Evolutionary conservation across 2,113 vertebrate genomes (phyloP).

Genomic region (Sarotherodon lohbergeri): DNA sequence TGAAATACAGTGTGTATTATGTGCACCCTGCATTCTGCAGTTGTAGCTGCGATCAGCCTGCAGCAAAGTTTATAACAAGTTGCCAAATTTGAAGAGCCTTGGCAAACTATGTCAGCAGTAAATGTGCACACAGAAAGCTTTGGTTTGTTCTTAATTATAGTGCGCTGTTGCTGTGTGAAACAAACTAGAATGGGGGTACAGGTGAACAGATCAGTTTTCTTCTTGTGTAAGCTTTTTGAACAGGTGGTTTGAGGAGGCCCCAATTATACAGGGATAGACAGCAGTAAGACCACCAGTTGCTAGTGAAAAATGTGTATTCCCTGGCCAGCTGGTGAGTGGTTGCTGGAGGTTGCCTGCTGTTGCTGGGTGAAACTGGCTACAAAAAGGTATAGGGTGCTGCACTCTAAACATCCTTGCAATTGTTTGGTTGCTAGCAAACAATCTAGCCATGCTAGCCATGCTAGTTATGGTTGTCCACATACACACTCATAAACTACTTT

Average conservation of each 20-base stretch:
- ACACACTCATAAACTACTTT: background rate
- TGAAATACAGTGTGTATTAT: background rate
- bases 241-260: background rate
- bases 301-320: background rate
- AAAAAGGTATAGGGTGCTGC: background rate
- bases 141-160: background rate
- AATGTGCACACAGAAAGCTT: background rate
- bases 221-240: background rate
- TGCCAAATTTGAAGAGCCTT: background rate
- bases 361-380: background rate
- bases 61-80: background rate
- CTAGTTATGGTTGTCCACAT: background rate
- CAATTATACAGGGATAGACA: background rate
- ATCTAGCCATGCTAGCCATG: background rate
- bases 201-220: background rate
- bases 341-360: background rate
- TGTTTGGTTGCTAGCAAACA: background rate
- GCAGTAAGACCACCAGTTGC: background rate
- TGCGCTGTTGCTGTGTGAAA: background rate
- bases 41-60: background rate
- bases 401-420: background rate
- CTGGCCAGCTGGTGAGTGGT: background rate
- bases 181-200: background rate
- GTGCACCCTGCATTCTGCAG: background rate
- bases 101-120: background rate